phyloP scores from a whole-genome alignment of 2,797 vertebrate species.

The Danio aesculapii region DNA sequence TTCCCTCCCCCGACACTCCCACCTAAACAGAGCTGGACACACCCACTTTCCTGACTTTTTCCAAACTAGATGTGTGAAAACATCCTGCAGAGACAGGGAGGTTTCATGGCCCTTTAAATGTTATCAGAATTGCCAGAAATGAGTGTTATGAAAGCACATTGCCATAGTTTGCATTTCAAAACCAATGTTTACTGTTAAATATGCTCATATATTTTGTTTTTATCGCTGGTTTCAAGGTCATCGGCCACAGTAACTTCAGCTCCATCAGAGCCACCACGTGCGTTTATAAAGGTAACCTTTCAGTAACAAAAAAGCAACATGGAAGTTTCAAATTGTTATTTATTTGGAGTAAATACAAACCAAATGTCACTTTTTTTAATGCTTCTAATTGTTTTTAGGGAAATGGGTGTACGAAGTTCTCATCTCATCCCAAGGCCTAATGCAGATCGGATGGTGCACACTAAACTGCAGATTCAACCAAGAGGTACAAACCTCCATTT shows the following conservation, averaged over 20 bases:
- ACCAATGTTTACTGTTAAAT: neutral
- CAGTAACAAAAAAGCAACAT: constrained; percentile 5
- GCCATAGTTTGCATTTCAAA: neutral
- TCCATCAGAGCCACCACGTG: constrained; percentile 97
- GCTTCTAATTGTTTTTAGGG: constrained; percentile 74
- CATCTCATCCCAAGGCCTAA: constrained; percentile 97
- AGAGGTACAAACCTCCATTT: constrained; percentile 81
- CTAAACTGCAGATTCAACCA: constrained; percentile 97
- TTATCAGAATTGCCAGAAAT: neutral
- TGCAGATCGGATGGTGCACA: constrained; percentile 99
- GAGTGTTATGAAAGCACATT: neutral
- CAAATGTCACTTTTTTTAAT: neutral
- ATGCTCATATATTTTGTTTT: neutral
- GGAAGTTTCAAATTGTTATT: neutral
- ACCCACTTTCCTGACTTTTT: too few species aligned
- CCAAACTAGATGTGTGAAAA: too few species aligned
- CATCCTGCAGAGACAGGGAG: too few species aligned
- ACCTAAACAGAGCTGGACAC: too few species aligned
- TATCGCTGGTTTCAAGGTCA: constrained; percentile 81
- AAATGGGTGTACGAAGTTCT: constrained; percentile 98
- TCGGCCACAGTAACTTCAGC: constrained; percentile 98
- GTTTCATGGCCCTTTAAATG: too few species aligned
- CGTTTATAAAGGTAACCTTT: constrained; percentile 89
- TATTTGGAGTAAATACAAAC: neutral
- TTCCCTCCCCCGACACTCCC: too few species aligned